Evolutionary conservation across 2,888 invertebrate species (phyloP).

Genomic region (Ceraclea dissimilis): DNA sequence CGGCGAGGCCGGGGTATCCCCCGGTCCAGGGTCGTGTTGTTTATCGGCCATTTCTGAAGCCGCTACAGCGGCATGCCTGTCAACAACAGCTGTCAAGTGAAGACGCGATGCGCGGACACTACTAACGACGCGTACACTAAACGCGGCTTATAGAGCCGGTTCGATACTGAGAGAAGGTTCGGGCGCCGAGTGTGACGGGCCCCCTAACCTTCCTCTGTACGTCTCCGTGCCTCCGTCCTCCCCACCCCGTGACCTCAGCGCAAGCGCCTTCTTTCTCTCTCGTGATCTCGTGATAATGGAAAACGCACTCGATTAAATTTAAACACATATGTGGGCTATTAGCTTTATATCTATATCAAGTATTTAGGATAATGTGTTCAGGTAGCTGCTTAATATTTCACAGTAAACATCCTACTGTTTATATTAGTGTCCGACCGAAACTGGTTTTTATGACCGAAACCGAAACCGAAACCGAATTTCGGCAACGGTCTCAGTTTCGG

Average conservation of each 20-base stretch:
- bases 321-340: too few relatives aligned
- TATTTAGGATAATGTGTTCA: too few relatives aligned
- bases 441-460: too few relatives aligned
- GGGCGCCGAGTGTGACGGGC: conserved; percentile 12
- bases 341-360: too few relatives aligned
- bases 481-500: too few relatives aligned
- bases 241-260: conserved; percentile 26
- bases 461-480: too few relatives aligned
- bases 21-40: conserved; percentile 31
- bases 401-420: too few relatives aligned
- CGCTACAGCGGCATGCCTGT: conserved; percentile 19
- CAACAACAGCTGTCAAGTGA: conserved; percentile 7
- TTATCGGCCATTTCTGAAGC: conserved; percentile 22
- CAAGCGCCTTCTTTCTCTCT: conserved; percentile 25
- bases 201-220: conserved; percentile 16
- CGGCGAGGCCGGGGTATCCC: conserved; percentile 34
- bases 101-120: neutral
- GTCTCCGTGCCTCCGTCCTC: conserved; percentile 23
- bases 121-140: neutral
- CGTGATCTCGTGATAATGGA: conserved; percentile 14
- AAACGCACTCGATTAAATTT: conserved; percentile 3
- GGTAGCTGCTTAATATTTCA: too few relatives aligned
- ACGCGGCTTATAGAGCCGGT: conserved; percentile 20
- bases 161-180: conserved; percentile 24
- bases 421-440: too few relatives aligned